Evolutionary conservation across 2,888 invertebrate genomes (phyloP).

Genomic region (Mesopsocus fuscifrons): DNA sequence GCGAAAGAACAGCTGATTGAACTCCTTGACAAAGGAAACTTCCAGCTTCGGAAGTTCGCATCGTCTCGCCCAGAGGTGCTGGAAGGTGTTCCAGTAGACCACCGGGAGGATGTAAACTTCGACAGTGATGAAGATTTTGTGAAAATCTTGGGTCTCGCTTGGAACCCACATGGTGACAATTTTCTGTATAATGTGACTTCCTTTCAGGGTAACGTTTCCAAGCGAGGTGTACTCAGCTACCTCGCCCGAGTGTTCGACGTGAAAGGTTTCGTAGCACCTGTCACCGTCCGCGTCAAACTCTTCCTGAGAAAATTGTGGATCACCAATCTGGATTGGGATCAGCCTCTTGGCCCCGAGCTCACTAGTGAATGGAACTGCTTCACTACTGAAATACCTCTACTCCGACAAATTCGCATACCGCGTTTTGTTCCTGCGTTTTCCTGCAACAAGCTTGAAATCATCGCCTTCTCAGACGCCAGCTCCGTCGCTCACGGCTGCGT

Average conservation of each 20-base stretch:
- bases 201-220: too few species aligned
- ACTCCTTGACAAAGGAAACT: too few species aligned
- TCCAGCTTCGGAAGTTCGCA: too few species aligned
- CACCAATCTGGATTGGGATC: constrained; percentile 16
- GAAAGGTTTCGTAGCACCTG: constrained; percentile 17
- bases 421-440: not conserved
- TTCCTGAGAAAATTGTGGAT: constrained; percentile 16
- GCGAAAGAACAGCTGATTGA: too few species aligned
- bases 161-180: constrained; percentile 13
- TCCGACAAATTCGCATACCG: not conserved
- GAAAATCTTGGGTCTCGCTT: constrained; percentile 12
- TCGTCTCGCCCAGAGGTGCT: constrained; percentile 13
- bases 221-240: too few species aligned
- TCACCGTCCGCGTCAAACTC: constrained; percentile 17
- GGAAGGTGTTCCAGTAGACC: too few species aligned
- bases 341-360: constrained; percentile 12
- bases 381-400: not conserved
- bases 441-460: not conserved
- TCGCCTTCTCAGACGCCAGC: constrained; percentile 1
- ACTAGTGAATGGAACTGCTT: not conserved
- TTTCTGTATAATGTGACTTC: too few species aligned
- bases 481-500: constrained; percentile 1
- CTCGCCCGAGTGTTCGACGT: constrained; percentile 18
- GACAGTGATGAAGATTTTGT: not conserved
- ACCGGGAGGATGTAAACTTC: too few species aligned